Percentiles rank a stretch among this genome's conserved stretches.
Evolutionary conservation across 2,888 invertebrate species (phyloP).

Genomic region (Folsomia manolachei): DNA sequence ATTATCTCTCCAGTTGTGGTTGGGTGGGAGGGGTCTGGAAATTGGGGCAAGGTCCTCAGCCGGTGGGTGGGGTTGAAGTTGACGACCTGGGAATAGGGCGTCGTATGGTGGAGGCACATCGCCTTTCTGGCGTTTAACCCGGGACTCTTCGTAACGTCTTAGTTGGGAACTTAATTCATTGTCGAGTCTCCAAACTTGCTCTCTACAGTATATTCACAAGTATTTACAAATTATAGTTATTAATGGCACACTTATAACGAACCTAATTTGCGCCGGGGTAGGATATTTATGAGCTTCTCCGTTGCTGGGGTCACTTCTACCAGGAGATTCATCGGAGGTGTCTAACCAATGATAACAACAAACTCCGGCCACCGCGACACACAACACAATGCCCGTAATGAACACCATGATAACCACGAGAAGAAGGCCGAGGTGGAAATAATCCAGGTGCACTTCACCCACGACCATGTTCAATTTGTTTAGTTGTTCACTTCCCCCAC

Average conservation of each 20-base stretch:
- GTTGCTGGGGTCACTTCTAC: not conserved
- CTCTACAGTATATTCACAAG: conserved; percentile 8
- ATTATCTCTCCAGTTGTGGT: not conserved
- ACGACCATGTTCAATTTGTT: too few species aligned
- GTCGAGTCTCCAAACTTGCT: conserved; percentile 24
- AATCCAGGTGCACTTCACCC: conserved; percentile 18
- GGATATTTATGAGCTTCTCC: not conserved
- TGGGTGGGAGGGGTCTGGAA: not conserved
- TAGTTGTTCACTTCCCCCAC: too few species aligned
- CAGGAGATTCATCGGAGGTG: conserved; percentile 5
- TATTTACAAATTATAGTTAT: not conserved
- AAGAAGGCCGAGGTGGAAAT: conserved; percentile 38
- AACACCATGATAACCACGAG: conserved; percentile 37
- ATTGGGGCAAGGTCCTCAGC: too few species aligned
- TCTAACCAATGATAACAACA: conserved; percentile 43
- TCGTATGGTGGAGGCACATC: conserved; percentile 34
- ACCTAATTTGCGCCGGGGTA: not conserved
- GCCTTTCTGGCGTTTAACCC: not conserved
- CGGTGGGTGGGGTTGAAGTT: not conserved
- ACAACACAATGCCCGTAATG: conserved; percentile 38
- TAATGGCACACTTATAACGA: not conserved
- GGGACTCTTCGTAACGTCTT: conserved; percentile 5
- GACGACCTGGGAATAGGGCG: conserved; percentile 22
- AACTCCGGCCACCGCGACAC: conserved; percentile 36
- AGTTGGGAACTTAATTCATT: conserved; percentile 19